Conservation (phyloP, 1,140 invertebrate species). For the Drosophila malerkotliana region DNA sequence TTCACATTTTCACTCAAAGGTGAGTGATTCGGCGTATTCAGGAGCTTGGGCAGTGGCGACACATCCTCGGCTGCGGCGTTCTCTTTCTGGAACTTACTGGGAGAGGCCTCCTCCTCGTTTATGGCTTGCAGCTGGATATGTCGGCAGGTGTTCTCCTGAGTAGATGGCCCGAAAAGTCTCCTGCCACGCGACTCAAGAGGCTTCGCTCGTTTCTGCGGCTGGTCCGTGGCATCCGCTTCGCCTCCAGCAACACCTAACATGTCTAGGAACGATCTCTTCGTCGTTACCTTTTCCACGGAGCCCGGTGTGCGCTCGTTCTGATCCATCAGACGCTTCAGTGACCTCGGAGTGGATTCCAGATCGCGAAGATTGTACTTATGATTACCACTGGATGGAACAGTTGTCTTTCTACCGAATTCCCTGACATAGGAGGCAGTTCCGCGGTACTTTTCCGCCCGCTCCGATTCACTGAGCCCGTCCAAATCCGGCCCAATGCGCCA, state of each 20-base stretch:
- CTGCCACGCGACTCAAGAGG: constrained; percentile 79
- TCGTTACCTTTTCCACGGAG: constrained; percentile 64
- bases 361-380: constrained; percentile 83
- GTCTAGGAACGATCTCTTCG: constrained; percentile 75
- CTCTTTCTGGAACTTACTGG: constrained; percentile 59
- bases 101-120: constrained; percentile 46
- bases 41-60: constrained; percentile 36
- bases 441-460: constrained; percentile 84
- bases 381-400: constrained; percentile 33
- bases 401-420: constrained; percentile 44
- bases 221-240: constrained; percentile 32
- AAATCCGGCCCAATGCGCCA: constrained; percentile 87
- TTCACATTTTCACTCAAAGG: constrained; percentile 67
- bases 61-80: constrained; percentile 52
- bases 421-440: constrained; percentile 86
- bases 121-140: constrained; percentile 52
- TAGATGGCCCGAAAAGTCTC: constrained; percentile 63
- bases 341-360: constrained; percentile 85
- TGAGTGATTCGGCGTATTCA: constrained; percentile 45
- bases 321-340: constrained; percentile 83
- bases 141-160: constrained; percentile 19
- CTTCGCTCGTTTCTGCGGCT: constrained; percentile 79
- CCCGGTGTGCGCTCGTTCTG: constrained; percentile 79
- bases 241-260: constrained; percentile 54
- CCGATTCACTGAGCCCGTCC: constrained; percentile 84